Conservation (phyloP, 2,113 vertebrate species). For the Clupea harengus region DNA sequence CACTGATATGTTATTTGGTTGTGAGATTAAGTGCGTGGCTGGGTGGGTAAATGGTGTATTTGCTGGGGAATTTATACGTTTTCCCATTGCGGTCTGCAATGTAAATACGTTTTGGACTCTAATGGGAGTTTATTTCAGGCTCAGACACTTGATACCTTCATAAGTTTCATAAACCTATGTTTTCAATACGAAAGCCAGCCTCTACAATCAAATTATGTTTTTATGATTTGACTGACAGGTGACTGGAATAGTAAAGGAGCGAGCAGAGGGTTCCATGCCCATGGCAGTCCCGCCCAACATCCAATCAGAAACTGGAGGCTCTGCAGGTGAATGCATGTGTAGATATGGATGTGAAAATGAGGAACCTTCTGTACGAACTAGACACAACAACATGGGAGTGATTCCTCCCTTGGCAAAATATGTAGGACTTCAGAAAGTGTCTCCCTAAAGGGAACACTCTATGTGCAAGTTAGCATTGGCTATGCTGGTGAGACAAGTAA, state of each 20-base stretch:
- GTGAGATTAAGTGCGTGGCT: too few species aligned
- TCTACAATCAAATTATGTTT: background rate
- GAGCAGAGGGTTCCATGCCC: constrained; percentile 65
- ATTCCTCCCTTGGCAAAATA: too few species aligned
- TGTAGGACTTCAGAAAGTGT: too few species aligned
- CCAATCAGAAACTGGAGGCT: constrained; percentile 58
- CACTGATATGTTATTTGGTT: too few species aligned
- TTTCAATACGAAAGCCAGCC: background rate
- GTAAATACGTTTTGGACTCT: background rate
- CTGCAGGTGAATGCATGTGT: constrained; percentile 57
- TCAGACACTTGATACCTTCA: too few species aligned
- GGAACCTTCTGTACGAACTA: background rate
- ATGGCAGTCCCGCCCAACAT: constrained; percentile 60
- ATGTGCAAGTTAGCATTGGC: too few species aligned
- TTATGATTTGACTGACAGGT: constrained; percentile 62
- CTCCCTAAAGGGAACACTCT: too few species aligned
- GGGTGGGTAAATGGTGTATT: too few species aligned
- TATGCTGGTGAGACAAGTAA: too few species aligned
- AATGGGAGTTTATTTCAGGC: background rate
- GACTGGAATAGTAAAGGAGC: constrained; percentile 73
- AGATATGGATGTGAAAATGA: background rate
- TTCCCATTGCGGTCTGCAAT: background rate
- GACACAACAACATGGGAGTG: too few species aligned
- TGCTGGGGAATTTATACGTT: too few species aligned
- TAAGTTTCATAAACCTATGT: too few species aligned